Conservation (phyloP, 2,113 vertebrate species). For the Python bivittatus region DNA sequence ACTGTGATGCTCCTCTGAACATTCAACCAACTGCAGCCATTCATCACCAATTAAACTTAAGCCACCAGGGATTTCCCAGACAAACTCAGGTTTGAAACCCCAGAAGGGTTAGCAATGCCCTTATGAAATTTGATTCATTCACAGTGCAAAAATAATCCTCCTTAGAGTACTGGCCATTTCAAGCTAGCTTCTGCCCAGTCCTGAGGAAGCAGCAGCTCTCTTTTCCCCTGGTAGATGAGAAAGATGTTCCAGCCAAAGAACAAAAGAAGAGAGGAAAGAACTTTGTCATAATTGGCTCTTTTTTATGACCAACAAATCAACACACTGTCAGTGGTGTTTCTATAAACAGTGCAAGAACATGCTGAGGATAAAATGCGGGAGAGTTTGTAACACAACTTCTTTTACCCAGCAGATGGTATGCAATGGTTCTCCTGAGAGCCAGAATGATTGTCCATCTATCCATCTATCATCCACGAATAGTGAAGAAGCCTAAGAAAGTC, state of each 20-base stretch:
- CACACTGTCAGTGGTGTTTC: conserved; percentile 21
- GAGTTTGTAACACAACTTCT: neutral
- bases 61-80: neutral
- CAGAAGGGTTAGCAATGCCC: neutral
- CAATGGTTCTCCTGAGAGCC: neutral
- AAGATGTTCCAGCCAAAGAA: neutral
- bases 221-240: neutral
- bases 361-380: neutral
- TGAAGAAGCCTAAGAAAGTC: neutral
- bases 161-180: neutral
- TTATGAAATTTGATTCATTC: neutral
- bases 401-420: neutral
- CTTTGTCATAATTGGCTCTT: conserved; percentile 30
- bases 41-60: neutral
- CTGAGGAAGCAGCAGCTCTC: neutral
- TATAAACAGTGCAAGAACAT: conserved; percentile 19
- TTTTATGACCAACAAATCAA: conserved; percentile 26
- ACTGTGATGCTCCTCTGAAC: neutral
- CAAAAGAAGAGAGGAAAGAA: neutral
- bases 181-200: neutral
- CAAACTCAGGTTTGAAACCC: neutral
- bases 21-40: neutral
- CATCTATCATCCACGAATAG: neutral
- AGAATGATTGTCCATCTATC: neutral
- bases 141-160: neutral